These are phyloP conservation scores for Potorous gilbertii DNA, from an alignment of 2,797 vertebrate genomes.

Conservation along the genomic window DNA sequence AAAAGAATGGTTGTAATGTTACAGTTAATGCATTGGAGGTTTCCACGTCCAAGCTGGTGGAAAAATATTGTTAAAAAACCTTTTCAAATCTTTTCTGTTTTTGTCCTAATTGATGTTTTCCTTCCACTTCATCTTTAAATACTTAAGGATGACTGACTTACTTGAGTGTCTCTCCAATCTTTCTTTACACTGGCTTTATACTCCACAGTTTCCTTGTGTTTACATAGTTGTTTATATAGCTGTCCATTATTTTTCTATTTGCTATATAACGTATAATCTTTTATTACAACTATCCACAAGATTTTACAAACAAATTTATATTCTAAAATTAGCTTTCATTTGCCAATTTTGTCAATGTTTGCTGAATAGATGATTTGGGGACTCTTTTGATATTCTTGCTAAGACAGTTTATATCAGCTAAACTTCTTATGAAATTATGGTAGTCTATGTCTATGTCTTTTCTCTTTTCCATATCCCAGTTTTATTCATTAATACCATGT, in stretches of 20 bases:
- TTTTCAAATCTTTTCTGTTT: neutral
- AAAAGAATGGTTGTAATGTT: neutral
- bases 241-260: neutral
- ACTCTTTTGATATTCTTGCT: neutral
- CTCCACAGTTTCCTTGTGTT: neutral
- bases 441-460: neutral
- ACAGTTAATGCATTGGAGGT: neutral
- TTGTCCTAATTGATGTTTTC: neutral
- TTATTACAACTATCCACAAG: neutral
- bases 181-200: neutral
- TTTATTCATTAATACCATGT: neutral
- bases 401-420: neutral
- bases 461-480: neutral
- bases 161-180: neutral
- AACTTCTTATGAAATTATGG: neutral
- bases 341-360: neutral
- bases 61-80: neutral
- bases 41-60: neutral
- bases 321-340: neutral
- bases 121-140: neutral
- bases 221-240: neutral
- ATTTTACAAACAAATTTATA: neutral
- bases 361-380: neutral
- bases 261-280: neutral
- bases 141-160: neutral